phyloP scores from a whole-genome alignment of 2,113 vertebrate genomes.

The Ceuthmochares aereus region DNA sequence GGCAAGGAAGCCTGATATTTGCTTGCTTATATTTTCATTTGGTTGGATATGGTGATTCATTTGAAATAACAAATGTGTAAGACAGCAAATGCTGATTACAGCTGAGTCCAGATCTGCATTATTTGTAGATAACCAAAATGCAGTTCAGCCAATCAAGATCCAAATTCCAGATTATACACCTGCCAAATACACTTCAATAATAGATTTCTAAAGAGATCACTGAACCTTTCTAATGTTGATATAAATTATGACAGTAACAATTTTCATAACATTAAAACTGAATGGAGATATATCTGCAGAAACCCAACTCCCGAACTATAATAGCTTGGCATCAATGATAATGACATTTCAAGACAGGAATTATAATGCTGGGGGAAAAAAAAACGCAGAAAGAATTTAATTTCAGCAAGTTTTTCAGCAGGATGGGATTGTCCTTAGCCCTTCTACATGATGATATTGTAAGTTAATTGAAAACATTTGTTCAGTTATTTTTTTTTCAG shows the following conservation, averaged over 20 bases:
- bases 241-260: constrained; percentile 15
- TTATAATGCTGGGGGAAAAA: neutral
- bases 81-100: neutral
- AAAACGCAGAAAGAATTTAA: neutral
- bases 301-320: constrained; percentile 43
- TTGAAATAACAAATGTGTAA: neutral
- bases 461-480: constrained; percentile 43
- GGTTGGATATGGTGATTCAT: neutral
- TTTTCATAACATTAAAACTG: neutral
- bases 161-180: neutral
- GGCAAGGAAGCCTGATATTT: neutral
- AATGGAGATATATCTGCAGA: constrained; percentile 31
- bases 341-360: constrained; percentile 58
- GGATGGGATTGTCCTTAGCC: neutral
- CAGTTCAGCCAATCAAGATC: neutral
- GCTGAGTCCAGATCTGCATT: constrained; percentile 5
- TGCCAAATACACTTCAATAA: neutral
- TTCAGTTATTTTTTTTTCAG: neutral
- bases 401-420: neutral
- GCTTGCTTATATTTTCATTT: neutral
- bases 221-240: neutral
- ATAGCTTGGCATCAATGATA: constrained; percentile 53
- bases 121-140: neutral
- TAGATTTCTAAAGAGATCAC: neutral
- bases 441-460: neutral